Percentiles rank a stretch among this genome's conserved stretches.
phyloP scores from a whole-genome alignment of 2,797 vertebrate species.

The Pseudochirops cupreus region DNA sequence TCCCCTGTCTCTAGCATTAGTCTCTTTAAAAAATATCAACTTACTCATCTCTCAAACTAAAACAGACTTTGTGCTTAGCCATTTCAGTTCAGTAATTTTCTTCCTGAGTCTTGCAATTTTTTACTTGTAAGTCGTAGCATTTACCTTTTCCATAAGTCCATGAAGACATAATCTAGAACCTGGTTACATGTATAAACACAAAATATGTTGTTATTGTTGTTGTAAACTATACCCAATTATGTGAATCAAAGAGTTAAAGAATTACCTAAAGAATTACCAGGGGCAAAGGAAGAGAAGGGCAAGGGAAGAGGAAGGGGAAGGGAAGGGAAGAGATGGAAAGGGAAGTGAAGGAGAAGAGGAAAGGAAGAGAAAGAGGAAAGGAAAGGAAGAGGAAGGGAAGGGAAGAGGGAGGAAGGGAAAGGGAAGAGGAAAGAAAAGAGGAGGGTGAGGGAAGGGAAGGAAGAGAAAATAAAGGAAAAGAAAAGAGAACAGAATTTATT shows the following conservation, averaged over 20 bases:
- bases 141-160: background rate
- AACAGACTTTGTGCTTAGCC: background rate
- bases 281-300: background rate
- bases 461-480: background rate
- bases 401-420: too few relatives aligned
- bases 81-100: background rate
- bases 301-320: too few relatives aligned
- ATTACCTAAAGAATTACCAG: constrained; percentile 13
- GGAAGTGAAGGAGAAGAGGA: too few relatives aligned
- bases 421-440: background rate
- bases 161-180: background rate
- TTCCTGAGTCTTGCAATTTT: background rate
- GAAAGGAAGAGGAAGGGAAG: rapidly evolving
- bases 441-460: background rate
- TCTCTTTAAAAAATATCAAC: background rate
- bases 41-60: background rate
- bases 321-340: background rate
- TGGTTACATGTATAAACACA: constrained; percentile 8
- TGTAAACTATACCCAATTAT: background rate
- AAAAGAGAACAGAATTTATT: background rate
- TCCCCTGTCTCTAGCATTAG: background rate
- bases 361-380: too few relatives aligned
- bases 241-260: background rate
- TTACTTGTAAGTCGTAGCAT: background rate
- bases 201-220: background rate